Evolutionary conservation across 2,888 invertebrate genomes (phyloP).

Genomic region (Perithous albicinctus): DNA sequence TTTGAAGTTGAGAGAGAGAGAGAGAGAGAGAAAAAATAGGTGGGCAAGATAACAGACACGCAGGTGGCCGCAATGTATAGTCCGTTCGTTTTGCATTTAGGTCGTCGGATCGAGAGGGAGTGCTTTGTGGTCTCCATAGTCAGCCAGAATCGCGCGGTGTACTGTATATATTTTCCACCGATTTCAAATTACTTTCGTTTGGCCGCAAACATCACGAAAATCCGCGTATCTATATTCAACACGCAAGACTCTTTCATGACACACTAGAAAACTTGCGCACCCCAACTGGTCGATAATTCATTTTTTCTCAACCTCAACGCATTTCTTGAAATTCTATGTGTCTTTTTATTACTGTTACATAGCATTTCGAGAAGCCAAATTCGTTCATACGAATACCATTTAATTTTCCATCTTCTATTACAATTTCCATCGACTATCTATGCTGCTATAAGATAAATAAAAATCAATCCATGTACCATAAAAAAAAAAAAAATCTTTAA

Average conservation of each 20-base stretch:
- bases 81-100: slow-evolving; percentile 41
- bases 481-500: neutral
- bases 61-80: slow-evolving; percentile 14
- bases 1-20: neutral
- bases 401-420: neutral
- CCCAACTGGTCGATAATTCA: neutral
- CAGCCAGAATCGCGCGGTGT: neutral
- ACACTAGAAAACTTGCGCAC: neutral
- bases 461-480: neutral
- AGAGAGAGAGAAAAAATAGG: neutral
- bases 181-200: slow-evolving; percentile 56
- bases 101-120: slow-evolving; percentile 40
- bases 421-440: neutral
- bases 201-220: slow-evolving; percentile 38
- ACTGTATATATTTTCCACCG: slow-evolving; percentile 21
- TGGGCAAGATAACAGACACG: slow-evolving; percentile 30
- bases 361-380: slow-evolving; percentile 20
- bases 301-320: neutral
- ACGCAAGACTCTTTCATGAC: slow-evolving; percentile 3
- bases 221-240: slow-evolving; percentile 23
- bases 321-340: slow-evolving; percentile 19
- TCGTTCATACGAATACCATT: slow-evolving; percentile 15
- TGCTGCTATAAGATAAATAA: neutral
- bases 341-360: neutral
- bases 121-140: slow-evolving; percentile 36